These are phyloP conservation scores for Nymphalis polychloros DNA, from an alignment of 2,888 invertebrate species.

Conservation along the genomic window DNA sequence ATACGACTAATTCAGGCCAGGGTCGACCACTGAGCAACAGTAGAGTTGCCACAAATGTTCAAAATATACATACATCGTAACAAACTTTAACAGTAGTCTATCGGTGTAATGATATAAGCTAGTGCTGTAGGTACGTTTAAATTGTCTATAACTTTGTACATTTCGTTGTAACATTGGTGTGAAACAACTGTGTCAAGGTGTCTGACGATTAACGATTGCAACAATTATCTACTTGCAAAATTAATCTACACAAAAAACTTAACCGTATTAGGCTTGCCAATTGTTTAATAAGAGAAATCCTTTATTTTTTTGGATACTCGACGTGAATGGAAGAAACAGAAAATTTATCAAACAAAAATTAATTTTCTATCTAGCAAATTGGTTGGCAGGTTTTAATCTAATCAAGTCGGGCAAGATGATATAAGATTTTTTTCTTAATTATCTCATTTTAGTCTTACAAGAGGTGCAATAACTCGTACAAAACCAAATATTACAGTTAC, in stretches of 20 bases:
- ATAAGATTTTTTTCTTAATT: no score
- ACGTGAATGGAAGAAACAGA: not conserved
- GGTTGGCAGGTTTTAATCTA: no score
- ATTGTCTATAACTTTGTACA: constrained; percentile 6
- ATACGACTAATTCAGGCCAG: constrained; percentile 35
- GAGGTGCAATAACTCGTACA: no score
- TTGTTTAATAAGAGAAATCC: not conserved
- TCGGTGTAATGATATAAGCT: constrained; percentile 2
- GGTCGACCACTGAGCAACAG: constrained; percentile 18
- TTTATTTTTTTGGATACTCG: not conserved
- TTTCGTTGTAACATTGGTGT: constrained; percentile 55
- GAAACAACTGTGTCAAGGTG: constrained; percentile 73
- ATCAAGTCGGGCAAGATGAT: no score
- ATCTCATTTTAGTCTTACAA: no score
- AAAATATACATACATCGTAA: constrained; percentile 6
- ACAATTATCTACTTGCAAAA: constrained; percentile 26
- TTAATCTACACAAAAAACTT: constrained; percentile 5
- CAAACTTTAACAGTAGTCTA: constrained; percentile 7
- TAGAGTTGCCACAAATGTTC: constrained; percentile 10
- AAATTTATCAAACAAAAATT: not conserved
- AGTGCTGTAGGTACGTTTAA: constrained; percentile 1
- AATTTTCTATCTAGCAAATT: no score
- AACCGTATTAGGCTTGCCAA: constrained; percentile 6
- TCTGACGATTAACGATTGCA: constrained; percentile 43
- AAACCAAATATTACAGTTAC: no score